Conservation (phyloP, 2,888 invertebrate genomes). For the Orchestes rusci region DNA sequence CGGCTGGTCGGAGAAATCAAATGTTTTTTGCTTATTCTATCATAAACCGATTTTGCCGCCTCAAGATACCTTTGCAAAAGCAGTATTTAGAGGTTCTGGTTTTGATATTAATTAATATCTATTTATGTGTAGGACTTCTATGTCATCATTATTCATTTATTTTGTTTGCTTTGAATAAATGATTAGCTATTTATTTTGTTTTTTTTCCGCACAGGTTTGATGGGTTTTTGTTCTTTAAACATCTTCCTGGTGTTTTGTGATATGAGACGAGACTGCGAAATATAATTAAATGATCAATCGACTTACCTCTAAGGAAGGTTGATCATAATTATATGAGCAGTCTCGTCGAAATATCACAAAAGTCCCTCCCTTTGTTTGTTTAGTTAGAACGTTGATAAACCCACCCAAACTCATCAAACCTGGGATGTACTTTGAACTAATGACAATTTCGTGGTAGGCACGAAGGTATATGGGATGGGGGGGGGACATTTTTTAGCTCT, state of each 20-base stretch:
- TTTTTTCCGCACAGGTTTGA: too few species aligned
- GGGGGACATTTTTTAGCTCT: background rate
- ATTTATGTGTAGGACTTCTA: too few species aligned
- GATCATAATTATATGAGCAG: background rate
- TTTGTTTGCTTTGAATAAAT: too few species aligned
- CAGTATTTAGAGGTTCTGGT: too few species aligned
- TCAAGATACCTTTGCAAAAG: slow-evolving; percentile 2
- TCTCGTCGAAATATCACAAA: slow-evolving; percentile 2
- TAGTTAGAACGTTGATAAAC: background rate
- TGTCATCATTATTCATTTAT: too few species aligned
- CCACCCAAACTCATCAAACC: background rate
- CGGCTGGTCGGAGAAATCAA: slow-evolving; percentile 9
- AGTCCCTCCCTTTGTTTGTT: background rate
- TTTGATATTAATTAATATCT: too few species aligned
- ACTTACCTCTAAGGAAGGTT: background rate
- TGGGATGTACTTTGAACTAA: background rate
- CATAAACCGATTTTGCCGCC: slow-evolving; percentile 2
- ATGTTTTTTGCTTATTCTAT: slow-evolving; percentile 1
- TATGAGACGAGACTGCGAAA: slow-evolving; percentile 7
- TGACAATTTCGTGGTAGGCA: background rate
- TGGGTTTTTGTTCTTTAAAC: background rate
- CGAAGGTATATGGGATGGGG: background rate
- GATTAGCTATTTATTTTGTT: too few species aligned
- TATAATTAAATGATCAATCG: slow-evolving; percentile 1
- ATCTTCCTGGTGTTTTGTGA: slow-evolving; percentile 4